Base-by-base conservation (phyloP, 2,888 invertebrate genomes). In the Zygogramma bicolorata region DNA sequence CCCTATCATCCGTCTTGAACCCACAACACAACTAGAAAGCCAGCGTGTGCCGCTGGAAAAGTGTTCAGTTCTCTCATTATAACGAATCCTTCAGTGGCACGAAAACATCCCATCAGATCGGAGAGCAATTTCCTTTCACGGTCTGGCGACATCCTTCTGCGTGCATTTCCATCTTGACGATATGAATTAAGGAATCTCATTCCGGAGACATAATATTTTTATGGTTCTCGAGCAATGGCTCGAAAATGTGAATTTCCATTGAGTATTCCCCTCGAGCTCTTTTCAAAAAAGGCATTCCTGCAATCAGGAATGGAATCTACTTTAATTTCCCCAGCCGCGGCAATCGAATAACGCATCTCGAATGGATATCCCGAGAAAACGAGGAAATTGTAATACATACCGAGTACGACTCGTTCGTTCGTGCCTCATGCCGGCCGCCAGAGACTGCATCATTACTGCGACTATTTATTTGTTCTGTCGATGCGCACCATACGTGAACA, bases 281-380 rank as follows among this genome's bases (percentile, higher is more conserved):
- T 27, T n/a, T 22, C 53, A 53, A 53, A 53, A 27, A 53, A 53
- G 53, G 27, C 25, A 53, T 53, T 22, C 53, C 53, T 22, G 27
- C 25, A 53, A 53, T 53, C 25, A 53, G 27, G 53, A 53, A 53
- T 53, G 53, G 27, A 25, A 53, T 53, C 53, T 53, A 53, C 27
- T 27, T 27, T 53, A 53, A 53, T 53, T 53, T 53, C 53, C 53
- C 53, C 53, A 53, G 53, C 53, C 27, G 27, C 53, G 53, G n/a
- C 25, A 22, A 53, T 53, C 53, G 27, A 53, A 53, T n/a, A 5
- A n/a, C 13, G n/a, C 15, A 25, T 53, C 27, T 13, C n/a, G 15
- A 27, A 53, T 53, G 53, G 10, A 46, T 53, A 27, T 53, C n/a
- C 53, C 46, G 18, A 10, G 46, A 46, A 46, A 22, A 53, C 53